Conservation (phyloP, 23 tunicate genomes). For the Styela clava region DNA sequence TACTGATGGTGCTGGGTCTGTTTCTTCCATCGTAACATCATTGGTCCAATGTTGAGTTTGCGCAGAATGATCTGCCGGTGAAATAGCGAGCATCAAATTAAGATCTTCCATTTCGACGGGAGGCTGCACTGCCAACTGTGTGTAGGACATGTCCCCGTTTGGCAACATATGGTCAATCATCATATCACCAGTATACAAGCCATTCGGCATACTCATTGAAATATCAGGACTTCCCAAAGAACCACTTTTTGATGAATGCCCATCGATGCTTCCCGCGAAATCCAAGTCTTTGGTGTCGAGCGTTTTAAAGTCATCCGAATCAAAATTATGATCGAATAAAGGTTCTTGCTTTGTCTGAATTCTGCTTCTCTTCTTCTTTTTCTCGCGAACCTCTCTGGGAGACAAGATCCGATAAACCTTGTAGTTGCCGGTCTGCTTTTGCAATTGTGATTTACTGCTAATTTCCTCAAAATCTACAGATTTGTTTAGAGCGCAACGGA, state of each 20-base stretch:
- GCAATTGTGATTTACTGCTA: constrained; percentile 19
- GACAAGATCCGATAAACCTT: constrained; percentile 24
- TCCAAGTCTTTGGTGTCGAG: constrained; percentile 12
- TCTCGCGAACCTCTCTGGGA: constrained; percentile 19
- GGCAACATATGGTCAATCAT: neutral
- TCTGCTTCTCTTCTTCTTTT: constrained; percentile 12
- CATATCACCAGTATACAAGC: neutral
- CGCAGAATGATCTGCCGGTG: constrained; percentile 12
- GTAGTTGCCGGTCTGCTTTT: constrained; percentile 24
- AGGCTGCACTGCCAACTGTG: neutral
- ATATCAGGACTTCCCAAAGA: neutral
- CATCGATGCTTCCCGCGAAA: neutral
- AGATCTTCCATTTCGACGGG: constrained; percentile 2
- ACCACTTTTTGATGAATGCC: neutral
- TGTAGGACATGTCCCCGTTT: neutral
- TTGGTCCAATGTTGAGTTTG: constrained; percentile 1
- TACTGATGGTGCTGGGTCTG: neutral
- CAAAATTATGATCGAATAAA: neutral
- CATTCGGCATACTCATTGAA: neutral
- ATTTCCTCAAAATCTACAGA: constrained; percentile 29
- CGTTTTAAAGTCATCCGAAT: constrained; percentile 13
- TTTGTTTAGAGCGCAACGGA: constrained; percentile 22
- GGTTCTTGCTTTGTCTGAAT: constrained; percentile 1
- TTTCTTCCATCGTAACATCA: constrained; percentile 11
- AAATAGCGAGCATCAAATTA: neutral